These are phyloP conservation scores for Hedya salicella DNA, from an alignment of 2,888 invertebrate species.

Conservation along the genomic window DNA sequence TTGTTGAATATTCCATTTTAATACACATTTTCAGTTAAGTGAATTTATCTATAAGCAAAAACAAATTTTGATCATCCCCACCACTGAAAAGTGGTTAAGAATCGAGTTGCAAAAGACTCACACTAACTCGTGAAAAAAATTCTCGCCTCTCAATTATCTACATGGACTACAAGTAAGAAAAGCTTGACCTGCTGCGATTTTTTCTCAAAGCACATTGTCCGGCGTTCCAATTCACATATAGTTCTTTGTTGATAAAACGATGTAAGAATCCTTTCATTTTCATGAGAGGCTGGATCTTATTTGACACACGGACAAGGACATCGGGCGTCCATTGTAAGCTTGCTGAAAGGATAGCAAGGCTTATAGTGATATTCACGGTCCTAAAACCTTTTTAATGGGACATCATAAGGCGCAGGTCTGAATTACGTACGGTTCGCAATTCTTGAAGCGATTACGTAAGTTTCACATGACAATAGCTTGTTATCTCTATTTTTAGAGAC, in stretches of 20 bases:
- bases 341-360: conserved; percentile 30
- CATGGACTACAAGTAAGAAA: not conserved
- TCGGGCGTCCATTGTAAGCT: conserved; percentile 33
- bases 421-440: conserved; percentile 10
- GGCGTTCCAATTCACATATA: conserved; percentile 4
- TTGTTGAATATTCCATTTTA: too few relatives aligned
- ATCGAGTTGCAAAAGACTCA: too few relatives aligned
- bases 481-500: not conserved
- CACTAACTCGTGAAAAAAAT: not conserved
- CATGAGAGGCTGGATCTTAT: conserved; percentile 15
- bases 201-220: conserved; percentile 2
- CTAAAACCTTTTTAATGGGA: conserved; percentile 34
- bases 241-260: conserved; percentile 27
- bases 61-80: too few relatives aligned
- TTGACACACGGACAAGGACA: not conserved
- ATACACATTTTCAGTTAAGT: too few relatives aligned
- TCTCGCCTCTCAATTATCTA: not conserved
- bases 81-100: too few relatives aligned
- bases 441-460: conserved; percentile 13
- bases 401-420: conserved; percentile 25
- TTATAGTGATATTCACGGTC: conserved; percentile 28
- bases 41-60: too few relatives aligned
- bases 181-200: not conserved
- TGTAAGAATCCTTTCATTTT: conserved; percentile 34
- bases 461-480: conserved; percentile 1